Conservation (phyloP, 2,888 invertebrate species). For the Ephialtes manifestator region DNA sequence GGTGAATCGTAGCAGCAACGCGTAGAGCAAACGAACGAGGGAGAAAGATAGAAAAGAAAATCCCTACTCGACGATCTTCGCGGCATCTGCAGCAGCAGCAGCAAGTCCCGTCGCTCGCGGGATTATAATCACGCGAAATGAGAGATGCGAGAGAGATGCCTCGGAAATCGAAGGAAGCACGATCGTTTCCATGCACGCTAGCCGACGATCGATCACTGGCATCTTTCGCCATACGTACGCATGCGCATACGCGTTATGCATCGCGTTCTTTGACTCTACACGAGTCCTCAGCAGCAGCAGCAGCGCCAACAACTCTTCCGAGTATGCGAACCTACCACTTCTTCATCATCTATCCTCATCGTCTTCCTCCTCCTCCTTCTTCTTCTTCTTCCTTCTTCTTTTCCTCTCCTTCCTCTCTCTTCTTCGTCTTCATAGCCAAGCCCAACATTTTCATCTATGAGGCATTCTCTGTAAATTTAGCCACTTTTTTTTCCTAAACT, state of each 20-base stretch:
- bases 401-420: background rate
- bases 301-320: conserved; percentile 22
- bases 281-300: conserved; percentile 1
- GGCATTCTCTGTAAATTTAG: background rate
- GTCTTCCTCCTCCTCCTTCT: conserved; percentile 13
- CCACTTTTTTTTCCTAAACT: background rate
- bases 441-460: background rate
- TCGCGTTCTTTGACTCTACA: background rate
- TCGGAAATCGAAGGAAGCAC: conserved; percentile 74
- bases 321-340: conserved; percentile 54
- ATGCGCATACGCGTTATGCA: conserved; percentile 42
- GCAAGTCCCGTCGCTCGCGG: conserved; percentile 68
- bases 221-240: conserved; percentile 65
- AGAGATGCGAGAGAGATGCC: conserved; percentile 55
- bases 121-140: conserved; percentile 79
- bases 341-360: conserved; percentile 53
- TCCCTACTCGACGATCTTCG: conserved; percentile 27
- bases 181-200: conserved; percentile 77
- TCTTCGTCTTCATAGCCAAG: conserved; percentile 1
- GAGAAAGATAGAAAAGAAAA: conserved; percentile 11
- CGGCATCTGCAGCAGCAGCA: conserved; percentile 28
- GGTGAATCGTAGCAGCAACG: background rate
- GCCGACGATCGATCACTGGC: conserved; percentile 77
- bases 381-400: conserved; percentile 17
- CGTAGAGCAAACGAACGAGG: background rate